phyloP scores from a whole-genome alignment of 2,113 vertebrate genomes.

The Mormyrus iriodes region DNA sequence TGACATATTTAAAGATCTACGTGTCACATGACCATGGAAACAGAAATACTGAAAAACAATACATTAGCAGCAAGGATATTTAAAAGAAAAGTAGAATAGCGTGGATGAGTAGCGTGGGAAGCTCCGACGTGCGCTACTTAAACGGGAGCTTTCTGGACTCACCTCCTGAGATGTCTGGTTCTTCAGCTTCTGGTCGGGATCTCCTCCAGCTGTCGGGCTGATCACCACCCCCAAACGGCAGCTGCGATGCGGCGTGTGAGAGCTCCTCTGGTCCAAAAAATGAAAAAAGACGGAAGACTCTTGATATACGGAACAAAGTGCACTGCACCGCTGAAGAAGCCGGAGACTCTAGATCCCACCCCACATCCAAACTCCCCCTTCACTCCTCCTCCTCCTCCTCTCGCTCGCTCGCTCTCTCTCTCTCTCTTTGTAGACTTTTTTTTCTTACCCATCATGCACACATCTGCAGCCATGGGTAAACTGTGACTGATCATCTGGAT shows the following conservation, averaged over 20 bases:
- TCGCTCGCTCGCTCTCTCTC: not conserved
- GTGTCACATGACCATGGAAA: not conserved
- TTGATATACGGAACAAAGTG: not conserved
- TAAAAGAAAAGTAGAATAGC: not conserved
- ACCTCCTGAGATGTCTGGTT: not conserved
- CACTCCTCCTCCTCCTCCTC: not conserved
- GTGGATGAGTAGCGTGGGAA: not conserved
- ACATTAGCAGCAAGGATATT: not conserved
- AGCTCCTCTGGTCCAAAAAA: not conserved
- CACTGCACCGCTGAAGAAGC: slow-evolving; percentile 12
- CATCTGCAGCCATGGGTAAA: not conserved
- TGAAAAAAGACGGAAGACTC: not conserved
- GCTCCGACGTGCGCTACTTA: not conserved
- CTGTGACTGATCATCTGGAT: not conserved
- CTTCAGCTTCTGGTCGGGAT: not conserved
- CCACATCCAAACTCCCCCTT: slow-evolving; percentile 10
- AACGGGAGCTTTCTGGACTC: not conserved
- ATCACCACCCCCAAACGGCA: slow-evolving; percentile 3
- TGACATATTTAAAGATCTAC: not conserved
- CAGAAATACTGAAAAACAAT: not conserved
- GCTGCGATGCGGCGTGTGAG: not conserved
- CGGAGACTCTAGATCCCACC: slow-evolving; percentile 20
- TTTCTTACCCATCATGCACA: not conserved
- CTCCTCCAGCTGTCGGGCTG: not conserved
- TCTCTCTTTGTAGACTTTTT: not conserved